These are phyloP conservation scores for Pyrocephalus nanus DNA, from an alignment of 2,797 vertebrate genomes.

Conservation along the genomic window DNA sequence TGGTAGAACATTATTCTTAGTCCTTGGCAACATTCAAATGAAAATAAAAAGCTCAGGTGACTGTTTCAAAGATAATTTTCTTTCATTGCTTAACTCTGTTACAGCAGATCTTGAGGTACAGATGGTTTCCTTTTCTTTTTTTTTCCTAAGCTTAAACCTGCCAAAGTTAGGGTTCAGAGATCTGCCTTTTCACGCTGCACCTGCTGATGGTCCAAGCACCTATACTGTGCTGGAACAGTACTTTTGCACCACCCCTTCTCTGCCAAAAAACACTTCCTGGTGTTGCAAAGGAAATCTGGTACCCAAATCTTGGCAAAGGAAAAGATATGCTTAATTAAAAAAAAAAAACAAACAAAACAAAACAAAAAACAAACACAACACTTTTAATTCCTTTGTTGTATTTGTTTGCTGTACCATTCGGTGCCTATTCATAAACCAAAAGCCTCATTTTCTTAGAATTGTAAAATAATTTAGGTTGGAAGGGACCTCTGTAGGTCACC, in stretches of 20 bases:
- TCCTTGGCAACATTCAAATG: background rate
- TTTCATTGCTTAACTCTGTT: constrained; percentile 15
- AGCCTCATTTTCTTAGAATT: constrained; percentile 29
- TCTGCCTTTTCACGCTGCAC: constrained; percentile 33
- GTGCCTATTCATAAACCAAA: constrained; percentile 33
- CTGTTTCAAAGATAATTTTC: constrained; percentile 12
- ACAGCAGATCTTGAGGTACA: background rate
- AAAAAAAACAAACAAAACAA: background rate
- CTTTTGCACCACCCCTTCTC: background rate
- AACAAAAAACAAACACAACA: too few relatives aligned
- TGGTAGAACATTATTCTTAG: constrained; percentile 12
- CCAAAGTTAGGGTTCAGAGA: constrained; percentile 28
- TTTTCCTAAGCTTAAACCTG: background rate
- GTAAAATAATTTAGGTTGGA: constrained; percentile 6
- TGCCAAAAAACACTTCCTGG: constrained; percentile 18
- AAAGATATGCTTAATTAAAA: background rate
- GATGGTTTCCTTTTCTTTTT: constrained; percentile 14
- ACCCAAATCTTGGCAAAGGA: background rate
- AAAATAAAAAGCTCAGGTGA: constrained; percentile 50
- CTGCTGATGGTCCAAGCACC: constrained; percentile 46
- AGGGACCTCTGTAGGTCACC: constrained; percentile 31
- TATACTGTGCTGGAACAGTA: background rate
- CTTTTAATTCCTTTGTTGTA: background rate
- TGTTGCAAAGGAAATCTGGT: constrained; percentile 29
- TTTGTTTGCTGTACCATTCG: constrained; percentile 10